Conservation (phyloP, 1,140 invertebrate genomes). For the Solenopsis invicta region DNA sequence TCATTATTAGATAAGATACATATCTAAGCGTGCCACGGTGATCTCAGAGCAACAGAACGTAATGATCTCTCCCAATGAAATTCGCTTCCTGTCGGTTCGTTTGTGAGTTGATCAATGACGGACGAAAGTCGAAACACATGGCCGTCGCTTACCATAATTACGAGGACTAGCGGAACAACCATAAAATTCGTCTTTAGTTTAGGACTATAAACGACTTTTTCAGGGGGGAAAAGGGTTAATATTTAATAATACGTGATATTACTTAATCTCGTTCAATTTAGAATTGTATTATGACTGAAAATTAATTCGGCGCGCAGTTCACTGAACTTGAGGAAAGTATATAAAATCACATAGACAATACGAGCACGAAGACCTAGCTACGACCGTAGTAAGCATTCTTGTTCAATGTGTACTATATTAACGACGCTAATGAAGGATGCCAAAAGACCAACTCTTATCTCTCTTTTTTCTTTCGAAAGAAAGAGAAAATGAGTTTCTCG, state of each 20-base stretch:
- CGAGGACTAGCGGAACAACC: background rate
- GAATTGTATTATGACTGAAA: too few relatives aligned
- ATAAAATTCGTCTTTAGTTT: slow-evolving; percentile 38
- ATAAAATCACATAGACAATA: too few relatives aligned
- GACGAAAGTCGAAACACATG: slow-evolving; percentile 14
- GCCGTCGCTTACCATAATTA: background rate
- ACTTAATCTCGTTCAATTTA: too few relatives aligned
- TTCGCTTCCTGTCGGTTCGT: background rate
- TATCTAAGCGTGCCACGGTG: background rate
- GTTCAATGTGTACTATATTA: too few relatives aligned
- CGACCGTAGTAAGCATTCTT: too few relatives aligned
- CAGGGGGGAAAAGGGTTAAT: too few relatives aligned
- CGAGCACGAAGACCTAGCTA: too few relatives aligned
- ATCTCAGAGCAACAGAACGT: background rate
- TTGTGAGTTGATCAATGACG: slow-evolving; percentile 13
- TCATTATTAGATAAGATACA: background rate
- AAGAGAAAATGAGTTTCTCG: slow-evolving; percentile 14
- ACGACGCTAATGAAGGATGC: slow-evolving; percentile 35
- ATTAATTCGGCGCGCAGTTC: too few relatives aligned
- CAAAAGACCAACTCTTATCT: background rate
- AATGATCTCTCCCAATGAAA: slow-evolving; percentile 3
- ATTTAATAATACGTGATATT: too few relatives aligned
- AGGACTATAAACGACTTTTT: slow-evolving; percentile 5
- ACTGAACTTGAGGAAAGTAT: too few relatives aligned
- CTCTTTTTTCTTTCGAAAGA: background rate